A percentile compares a stretch with the other conserved stretches of the same genome.
These are phyloP conservation scores for Chaetorhynchus papuensis DNA, from an alignment of 2,113 vertebrate species.

Conservation along the genomic window DNA sequence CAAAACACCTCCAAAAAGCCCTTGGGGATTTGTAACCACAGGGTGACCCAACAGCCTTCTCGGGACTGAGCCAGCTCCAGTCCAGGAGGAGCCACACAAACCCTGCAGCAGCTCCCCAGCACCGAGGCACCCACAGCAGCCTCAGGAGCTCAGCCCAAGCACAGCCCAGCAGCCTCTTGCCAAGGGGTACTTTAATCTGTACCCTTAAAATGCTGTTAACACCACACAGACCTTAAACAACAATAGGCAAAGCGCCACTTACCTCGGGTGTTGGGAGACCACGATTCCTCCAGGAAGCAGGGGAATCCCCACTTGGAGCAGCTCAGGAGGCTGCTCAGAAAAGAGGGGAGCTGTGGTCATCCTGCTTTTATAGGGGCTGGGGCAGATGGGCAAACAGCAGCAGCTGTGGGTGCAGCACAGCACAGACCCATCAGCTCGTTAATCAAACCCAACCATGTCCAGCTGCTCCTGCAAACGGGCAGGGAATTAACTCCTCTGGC, in stretches of 20 bases:
- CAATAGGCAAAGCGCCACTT: accelerated
- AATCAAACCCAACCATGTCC: not conserved
- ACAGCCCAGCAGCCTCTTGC: not conserved
- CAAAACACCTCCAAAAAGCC: not conserved
- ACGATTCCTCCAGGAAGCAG: accelerated
- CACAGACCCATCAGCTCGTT: accelerated
- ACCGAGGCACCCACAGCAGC: not conserved
- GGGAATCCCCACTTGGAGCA: accelerated
- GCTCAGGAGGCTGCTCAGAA: accelerated
- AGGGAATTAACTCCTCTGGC: accelerated
- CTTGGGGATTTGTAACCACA: accelerated
- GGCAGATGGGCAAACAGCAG: not conserved
- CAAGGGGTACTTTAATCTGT: accelerated
- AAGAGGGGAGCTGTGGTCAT: accelerated
- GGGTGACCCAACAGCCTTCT: accelerated
- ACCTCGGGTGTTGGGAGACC: accelerated
- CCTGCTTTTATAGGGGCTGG: not conserved
- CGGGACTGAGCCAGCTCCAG: not conserved
- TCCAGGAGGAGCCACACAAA: not conserved
- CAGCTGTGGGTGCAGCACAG: not conserved
- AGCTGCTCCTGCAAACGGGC: not conserved
- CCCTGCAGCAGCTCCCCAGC: accelerated
- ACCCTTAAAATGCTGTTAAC: accelerated
- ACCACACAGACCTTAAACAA: accelerated
- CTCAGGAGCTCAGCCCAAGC: accelerated